Conservation (phyloP, 2,113 vertebrate species). For the Myocastor coypus region DNA sequence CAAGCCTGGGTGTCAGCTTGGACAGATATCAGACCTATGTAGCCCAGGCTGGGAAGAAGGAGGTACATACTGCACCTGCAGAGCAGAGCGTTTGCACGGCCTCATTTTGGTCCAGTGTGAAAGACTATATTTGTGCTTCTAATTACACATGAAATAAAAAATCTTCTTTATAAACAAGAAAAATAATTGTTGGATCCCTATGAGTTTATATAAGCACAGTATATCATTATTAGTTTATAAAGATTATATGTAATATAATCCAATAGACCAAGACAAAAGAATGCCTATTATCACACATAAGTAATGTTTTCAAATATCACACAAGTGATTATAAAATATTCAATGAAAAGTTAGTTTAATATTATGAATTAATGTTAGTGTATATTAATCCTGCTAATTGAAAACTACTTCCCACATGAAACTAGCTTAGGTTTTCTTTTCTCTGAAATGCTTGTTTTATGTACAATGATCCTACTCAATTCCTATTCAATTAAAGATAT, state of each 20-base stretch:
- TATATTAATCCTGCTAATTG: background rate
- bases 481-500: background rate
- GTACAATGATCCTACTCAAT: background rate
- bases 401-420: background rate
- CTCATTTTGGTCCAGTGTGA: background rate
- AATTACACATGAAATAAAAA: background rate
- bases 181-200: background rate
- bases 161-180: background rate
- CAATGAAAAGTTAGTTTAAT: background rate
- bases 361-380: background rate
- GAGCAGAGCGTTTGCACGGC: accelerated
- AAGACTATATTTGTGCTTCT: background rate
- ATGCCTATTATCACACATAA: background rate
- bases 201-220: background rate
- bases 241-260: background rate
- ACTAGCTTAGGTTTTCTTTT: background rate
- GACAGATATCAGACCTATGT: background rate
- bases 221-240: background rate
- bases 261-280: background rate
- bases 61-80: background rate
- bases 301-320: background rate
- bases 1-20: background rate
- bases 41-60: background rate
- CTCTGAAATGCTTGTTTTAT: background rate
- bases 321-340: background rate